Conservation (phyloP, 2,797 vertebrate species). For the Uromys caudimaculatus region DNA sequence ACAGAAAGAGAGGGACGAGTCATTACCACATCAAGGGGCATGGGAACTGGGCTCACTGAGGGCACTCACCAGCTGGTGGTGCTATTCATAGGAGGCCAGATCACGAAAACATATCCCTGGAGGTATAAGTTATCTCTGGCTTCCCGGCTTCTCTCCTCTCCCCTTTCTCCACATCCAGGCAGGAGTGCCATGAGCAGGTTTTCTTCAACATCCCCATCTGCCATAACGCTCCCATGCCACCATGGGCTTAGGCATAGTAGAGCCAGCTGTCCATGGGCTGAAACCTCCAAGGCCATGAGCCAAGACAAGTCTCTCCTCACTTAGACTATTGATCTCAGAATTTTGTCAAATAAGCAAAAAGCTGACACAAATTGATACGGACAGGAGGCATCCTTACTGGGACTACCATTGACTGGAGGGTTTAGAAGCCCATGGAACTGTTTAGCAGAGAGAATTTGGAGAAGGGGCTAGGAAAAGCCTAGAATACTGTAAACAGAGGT, state of each 20-base stretch:
- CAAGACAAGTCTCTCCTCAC: not conserved
- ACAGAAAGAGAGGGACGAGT: not conserved
- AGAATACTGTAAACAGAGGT: not conserved
- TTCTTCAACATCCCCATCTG: not conserved
- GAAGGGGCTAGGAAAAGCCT: not conserved
- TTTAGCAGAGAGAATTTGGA: not conserved
- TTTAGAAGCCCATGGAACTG: not conserved
- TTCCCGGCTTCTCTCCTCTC: not conserved
- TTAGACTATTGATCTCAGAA: not conserved
- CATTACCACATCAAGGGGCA: not conserved
- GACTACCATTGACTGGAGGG: not conserved
- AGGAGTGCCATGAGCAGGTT: too few relatives aligned
- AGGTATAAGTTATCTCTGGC: not conserved
- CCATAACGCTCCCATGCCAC: not conserved
- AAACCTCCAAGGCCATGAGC: not conserved
- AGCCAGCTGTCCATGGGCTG: not conserved
- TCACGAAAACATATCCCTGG: not conserved
- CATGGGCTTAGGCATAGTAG: not conserved
- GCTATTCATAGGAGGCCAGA: not conserved
- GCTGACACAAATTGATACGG: not conserved
- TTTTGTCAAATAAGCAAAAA: not conserved
- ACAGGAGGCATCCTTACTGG: not conserved
- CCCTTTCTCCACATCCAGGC: not conserved
- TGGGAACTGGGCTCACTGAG: not conserved
- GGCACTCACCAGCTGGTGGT: not conserved